Base-by-base conservation (phyloP, 2,797 vertebrate genomes). In the Protonibea diacanthus region DNA sequence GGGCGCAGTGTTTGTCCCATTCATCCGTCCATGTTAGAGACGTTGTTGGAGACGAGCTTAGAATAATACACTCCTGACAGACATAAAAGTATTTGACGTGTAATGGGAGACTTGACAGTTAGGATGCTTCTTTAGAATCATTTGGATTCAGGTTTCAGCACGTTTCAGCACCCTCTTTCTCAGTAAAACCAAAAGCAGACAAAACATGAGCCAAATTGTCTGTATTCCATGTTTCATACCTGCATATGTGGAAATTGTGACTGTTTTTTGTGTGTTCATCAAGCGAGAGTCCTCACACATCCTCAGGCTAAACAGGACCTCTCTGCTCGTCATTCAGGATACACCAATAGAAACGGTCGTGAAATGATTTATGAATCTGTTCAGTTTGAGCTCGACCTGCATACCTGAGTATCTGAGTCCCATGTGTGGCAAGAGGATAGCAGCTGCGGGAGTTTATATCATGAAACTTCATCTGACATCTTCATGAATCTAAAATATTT, bases 381-480 rank as follows among this genome's bases (percentile, higher is more conserved):
- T 58, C 71, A 61, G 49, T 81, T 65, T 80, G 27, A 63, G 59
- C 49, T 86, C 63, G 42, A n/a, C 53, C 64, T 86, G 68, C 76
- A 81, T 14, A 38, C 33, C 33, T 38, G 33, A 38, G 33, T 8
- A 33, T 9, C 33, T 33, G 33, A 33, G 33, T 33, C 33, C 33
- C 33, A 38, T 38, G 33, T 8, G 33, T 38, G 33, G 33, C 33
- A 2, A 38, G 8, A 38, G 33, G 33, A 38, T 8, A 11, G 59
- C 56, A 77, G 64, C 61, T 5, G 56, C 58, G 17, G 55, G 38
- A n/a, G 48, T 74, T 47, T n/a, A 38, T 47, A 38, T 74, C 60
- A 70, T 73, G 64, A 84, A 64, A 63, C 21, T 66, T 66, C 45
- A 18, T 69, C 23, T 49, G 33, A 53, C 17, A 20, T 53, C 56